Base-by-base conservation (phyloP, 30 jellyfish, hydroid and myxozoan species). In the Hydractinia echinata region DNA sequence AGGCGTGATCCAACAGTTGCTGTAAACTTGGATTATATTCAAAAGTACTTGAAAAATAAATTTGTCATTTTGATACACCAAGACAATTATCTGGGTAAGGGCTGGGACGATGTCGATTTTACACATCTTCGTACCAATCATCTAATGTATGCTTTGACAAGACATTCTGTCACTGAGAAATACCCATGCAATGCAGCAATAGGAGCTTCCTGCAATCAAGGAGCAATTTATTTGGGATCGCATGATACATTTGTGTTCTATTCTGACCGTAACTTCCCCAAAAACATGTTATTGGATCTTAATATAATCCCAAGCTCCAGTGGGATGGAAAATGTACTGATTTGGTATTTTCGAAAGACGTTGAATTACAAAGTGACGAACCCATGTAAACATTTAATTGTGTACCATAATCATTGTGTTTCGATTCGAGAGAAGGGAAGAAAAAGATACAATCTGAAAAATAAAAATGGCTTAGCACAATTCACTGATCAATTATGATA, bases 81-180 rank as follows among this genome's bases (percentile, higher is more conserved):
- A 74, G 97, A 90, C 69, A 90, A 79, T 66, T 90, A 66, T 78
- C 39, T 90, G 15, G 95, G 94, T 3, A 88, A 83, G 77, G 97
- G 97, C 8, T 90, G 97, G 97, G 94, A 85, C 51, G 82, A 84
- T 48, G 88, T 90, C 16, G 78, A 85, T 76, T 86, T 66, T 67
- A 61, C 68, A 11, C 67, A 72, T 6, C 70, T 90, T 53, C 56
- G 80, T 51, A 85, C 68, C 50, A 67, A 69, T 21, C 73, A 81
- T 16, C 53, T 90, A 30, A 71, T 90, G 92, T 90, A 90, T 70
- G 97, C 97, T 6, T 71, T 90, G 76, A 90, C 97, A 64, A 79
- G 97, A 55, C 94, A 90, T 77, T 81, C 85, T 8, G 53, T 84
- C 8, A 87, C 91, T 52, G 72, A 76, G 53, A 60, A 80, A 49